Conservation (phyloP, 2,113 vertebrate genomes). For the Sterrhoptilus dennistouni region DNA sequence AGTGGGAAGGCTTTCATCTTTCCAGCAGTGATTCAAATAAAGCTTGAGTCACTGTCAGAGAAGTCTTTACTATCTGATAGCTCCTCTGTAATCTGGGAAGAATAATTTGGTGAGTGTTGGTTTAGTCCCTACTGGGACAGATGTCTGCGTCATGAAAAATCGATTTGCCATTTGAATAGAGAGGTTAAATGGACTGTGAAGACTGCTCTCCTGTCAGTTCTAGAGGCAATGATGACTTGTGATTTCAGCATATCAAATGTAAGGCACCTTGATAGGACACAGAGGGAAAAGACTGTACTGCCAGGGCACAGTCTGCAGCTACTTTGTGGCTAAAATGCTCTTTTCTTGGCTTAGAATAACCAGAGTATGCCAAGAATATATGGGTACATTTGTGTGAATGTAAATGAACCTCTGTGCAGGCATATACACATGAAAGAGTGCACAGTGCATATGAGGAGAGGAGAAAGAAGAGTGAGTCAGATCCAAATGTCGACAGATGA, state of each 20-base stretch:
- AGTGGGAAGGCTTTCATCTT: constrained; percentile 2
- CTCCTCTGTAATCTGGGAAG: constrained; percentile 28
- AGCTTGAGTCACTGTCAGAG: constrained; percentile 20
- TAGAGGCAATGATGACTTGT: not conserved
- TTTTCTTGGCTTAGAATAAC: not conserved
- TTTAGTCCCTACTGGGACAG: constrained; percentile 48
- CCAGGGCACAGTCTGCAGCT: not conserved
- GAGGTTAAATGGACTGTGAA: constrained; percentile 60
- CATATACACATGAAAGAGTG: not conserved
- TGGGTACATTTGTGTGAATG: not conserved
- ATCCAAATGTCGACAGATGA: not conserved
- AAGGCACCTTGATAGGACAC: not conserved
- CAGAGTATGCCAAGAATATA: not conserved
- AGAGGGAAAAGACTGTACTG: not conserved
- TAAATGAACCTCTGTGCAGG: not conserved
- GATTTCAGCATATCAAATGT: constrained; percentile 13
- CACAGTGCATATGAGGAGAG: not conserved
- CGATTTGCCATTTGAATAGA: constrained; percentile 18
- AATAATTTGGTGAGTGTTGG: constrained; percentile 40
- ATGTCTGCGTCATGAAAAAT: constrained; percentile 37
- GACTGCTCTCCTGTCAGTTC: constrained; percentile 36
- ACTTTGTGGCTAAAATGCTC: not conserved
- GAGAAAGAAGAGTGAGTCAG: not conserved
- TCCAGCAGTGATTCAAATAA: constrained; percentile 4
- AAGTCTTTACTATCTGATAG: constrained; percentile 15